Evolutionary conservation across 1,140 invertebrate genomes (phyloP).

Genomic region (Drosophila athabasca): DNA sequence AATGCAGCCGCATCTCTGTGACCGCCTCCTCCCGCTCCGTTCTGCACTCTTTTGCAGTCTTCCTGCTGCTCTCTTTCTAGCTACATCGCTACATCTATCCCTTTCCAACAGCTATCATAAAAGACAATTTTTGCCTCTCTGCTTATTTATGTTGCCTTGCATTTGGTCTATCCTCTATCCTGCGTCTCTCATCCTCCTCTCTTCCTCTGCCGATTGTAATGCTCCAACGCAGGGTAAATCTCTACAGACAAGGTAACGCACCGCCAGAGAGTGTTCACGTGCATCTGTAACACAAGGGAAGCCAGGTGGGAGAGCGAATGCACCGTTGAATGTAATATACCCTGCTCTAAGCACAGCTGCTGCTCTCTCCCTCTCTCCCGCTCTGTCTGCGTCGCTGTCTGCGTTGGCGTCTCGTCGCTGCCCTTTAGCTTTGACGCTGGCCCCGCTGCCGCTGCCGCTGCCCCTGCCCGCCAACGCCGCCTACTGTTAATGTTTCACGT

Average conservation of each 20-base stretch:
- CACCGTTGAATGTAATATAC: neutral
- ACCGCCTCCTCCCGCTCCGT: neutral
- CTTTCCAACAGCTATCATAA: slow-evolving; percentile 55
- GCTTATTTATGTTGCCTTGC: slow-evolving; percentile 78
- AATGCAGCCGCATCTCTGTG: slow-evolving; percentile 27
- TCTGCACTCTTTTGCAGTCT: neutral
- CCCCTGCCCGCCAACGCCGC: slow-evolving; percentile 45
- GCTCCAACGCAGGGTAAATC: neutral
- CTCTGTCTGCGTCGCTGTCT: slow-evolving; percentile 42
- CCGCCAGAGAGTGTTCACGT: too few species aligned
- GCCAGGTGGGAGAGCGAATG: too few species aligned
- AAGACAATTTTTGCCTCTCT: slow-evolving; percentile 75
- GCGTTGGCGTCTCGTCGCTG: slow-evolving; percentile 75
- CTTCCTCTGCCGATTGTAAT: slow-evolving; percentile 1
- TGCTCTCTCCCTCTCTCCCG: slow-evolving; percentile 16
- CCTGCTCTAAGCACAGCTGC: slow-evolving; percentile 18
- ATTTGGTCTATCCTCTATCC: slow-evolving; percentile 25
- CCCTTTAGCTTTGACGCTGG: slow-evolving; percentile 64
- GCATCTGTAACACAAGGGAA: too few species aligned
- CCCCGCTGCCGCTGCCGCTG: slow-evolving; percentile 27
- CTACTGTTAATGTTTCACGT: slow-evolving; percentile 13
- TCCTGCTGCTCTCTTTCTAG: neutral
- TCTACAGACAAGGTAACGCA: too few species aligned
- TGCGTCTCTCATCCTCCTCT: slow-evolving; percentile 24
- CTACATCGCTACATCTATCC: neutral